phyloP scores from a whole-genome alignment of 2,888 invertebrate species.

The Cotesia congregata region DNA sequence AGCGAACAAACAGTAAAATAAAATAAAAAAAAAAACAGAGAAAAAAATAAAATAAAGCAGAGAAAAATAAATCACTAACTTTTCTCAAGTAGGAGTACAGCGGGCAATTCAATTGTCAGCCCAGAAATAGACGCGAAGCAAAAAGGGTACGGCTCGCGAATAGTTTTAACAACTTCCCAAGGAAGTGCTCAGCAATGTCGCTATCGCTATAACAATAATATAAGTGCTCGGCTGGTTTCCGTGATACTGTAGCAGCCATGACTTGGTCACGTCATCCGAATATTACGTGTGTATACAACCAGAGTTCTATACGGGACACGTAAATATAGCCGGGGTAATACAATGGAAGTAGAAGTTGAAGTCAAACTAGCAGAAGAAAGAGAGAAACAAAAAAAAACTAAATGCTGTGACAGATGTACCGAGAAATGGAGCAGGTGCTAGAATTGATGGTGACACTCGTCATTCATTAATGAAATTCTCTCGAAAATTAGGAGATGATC shows the following conservation, averaged over 20 bases:
- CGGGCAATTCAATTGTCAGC: slow-evolving; percentile 60
- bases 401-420: not conserved
- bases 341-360: too few relatives aligned
- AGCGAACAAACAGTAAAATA: slow-evolving; percentile 45
- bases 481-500: not conserved
- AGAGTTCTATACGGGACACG: slow-evolving; percentile 17
- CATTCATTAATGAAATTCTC: not conserved
- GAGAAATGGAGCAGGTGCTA: not conserved
- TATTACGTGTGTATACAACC: slow-evolving; percentile 41
- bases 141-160: slow-evolving; percentile 18
- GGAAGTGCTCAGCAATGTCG: slow-evolving; percentile 23
- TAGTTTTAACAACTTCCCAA: slow-evolving; percentile 39
- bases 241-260: slow-evolving; percentile 16
- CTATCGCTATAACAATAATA: not conserved
- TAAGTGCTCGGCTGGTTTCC: slow-evolving; percentile 22
- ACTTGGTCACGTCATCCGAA: slow-evolving; percentile 41
- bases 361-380: not conserved
- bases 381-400: not conserved
- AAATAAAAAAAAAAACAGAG: slow-evolving; percentile 44
- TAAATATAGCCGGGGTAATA: slow-evolving; percentile 14
- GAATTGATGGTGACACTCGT: not conserved
- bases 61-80: slow-evolving; percentile 61
- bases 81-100: slow-evolving; percentile 54
- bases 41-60: slow-evolving; percentile 48
- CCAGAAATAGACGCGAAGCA: slow-evolving; percentile 24